A percentile compares a stretch with the other conserved stretches of the same genome.
These are phyloP conservation scores for Neofelis nebulosa DNA, from an alignment of 2,113 vertebrate genomes.

Conservation along the genomic window DNA sequence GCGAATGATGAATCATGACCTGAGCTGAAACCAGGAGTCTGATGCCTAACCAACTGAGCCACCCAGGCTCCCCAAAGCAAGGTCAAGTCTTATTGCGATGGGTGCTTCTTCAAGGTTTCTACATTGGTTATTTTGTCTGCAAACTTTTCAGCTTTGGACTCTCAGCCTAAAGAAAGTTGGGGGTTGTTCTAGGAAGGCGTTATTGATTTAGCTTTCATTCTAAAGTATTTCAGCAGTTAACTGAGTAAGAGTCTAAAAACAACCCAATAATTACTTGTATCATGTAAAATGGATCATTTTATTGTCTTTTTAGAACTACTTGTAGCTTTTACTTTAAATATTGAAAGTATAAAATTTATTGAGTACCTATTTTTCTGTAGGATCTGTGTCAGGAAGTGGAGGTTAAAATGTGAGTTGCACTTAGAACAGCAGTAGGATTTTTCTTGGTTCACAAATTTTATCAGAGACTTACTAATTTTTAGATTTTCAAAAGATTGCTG, in stretches of 20 bases:
- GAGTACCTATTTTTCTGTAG: not conserved
- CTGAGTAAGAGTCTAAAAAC: not conserved
- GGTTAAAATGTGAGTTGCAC: not conserved
- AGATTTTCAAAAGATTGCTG: not conserved
- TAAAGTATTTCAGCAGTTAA: constrained; percentile 7
- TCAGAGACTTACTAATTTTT: not conserved
- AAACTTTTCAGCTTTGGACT: not conserved
- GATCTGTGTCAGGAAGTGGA: not conserved
- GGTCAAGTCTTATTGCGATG: not conserved
- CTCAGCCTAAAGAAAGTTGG: not conserved
- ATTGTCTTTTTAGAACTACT: not conserved
- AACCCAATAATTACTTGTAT: not conserved
- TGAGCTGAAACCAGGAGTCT: too few species aligned
- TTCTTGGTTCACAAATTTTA: constrained; percentile 23
- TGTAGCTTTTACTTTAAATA: not conserved
- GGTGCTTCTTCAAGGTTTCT: not conserved
- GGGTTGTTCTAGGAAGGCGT: not conserved
- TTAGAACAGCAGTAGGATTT: not conserved
- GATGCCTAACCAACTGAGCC: too few species aligned
- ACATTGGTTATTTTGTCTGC: not conserved
- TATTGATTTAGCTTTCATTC: constrained; percentile 14
- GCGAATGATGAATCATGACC: too few species aligned
- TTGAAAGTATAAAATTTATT: not conserved
- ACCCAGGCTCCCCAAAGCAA: not conserved
- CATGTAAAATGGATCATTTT: not conserved